A percentile compares a stretch with the other conserved stretches of the same genome.
phyloP scores from a whole-genome alignment of 2,888 invertebrate genomes.

The Globia sparganii region DNA sequence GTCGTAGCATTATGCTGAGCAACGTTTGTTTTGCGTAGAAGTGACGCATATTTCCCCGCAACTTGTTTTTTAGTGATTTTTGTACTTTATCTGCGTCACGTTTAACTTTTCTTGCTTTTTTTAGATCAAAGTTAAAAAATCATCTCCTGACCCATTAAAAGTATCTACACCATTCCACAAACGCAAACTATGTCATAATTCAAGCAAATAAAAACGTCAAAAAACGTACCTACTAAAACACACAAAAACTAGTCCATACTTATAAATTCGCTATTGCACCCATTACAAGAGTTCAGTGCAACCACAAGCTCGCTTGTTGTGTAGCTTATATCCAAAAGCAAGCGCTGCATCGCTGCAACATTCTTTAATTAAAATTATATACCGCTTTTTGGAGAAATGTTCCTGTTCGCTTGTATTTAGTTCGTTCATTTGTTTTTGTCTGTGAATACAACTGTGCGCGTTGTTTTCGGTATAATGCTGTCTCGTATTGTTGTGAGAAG shows the following conservation, averaged over 20 bases:
- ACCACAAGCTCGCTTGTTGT: conserved; percentile 29
- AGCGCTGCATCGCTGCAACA: conserved; percentile 28
- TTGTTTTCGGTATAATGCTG: conserved; percentile 33
- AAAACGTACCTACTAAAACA: conserved; percentile 29
- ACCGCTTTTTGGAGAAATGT: conserved; percentile 51
- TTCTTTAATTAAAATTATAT: conserved; percentile 62
- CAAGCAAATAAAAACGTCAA: conserved; percentile 37
- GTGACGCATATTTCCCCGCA: too few species aligned
- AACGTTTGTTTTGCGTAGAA: too few species aligned
- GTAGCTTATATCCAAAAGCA: conserved; percentile 28
- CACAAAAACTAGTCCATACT: conserved; percentile 13
- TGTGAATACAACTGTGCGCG: conserved; percentile 23
- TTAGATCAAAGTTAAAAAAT: background rate
- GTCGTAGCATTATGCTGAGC: too few species aligned
- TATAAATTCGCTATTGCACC: conserved; percentile 44
- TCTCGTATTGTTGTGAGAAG: conserved; percentile 21
- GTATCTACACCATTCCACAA: background rate
- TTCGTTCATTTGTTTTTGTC: conserved; percentile 54
- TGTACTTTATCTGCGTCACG: too few species aligned
- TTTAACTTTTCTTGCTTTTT: background rate
- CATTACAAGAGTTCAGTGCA: conserved; percentile 51
- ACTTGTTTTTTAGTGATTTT: too few species aligned
- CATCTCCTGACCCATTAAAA: background rate
- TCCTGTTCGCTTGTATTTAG: conserved; percentile 31
- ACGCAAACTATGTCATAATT: conserved; percentile 12